Evolutionary conservation across 1,140 invertebrate species (phyloP), one percentile per base, ranked within the genome.

Genomic region (Hypsibius dujardini): DNA sequence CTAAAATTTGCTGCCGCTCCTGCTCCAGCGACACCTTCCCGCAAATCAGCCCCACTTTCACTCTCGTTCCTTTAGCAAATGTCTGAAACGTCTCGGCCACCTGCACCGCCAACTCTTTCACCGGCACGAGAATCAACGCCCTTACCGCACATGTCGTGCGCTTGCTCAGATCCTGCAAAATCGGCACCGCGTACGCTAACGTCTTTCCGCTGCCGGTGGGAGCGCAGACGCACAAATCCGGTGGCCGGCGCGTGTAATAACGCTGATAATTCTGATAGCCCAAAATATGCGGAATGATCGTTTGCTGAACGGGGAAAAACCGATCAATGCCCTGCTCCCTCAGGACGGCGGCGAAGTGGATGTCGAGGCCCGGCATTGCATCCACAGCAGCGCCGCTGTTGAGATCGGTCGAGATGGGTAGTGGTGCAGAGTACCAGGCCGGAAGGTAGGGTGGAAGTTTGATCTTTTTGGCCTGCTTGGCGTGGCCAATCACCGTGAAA

Each of bases 161-260:
- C 15, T 74, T 70, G 73, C 78, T 77, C 74, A 84, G 75, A 73
- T 79, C 76, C 80, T 97, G 90, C 69, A 98, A 81, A 69, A 97
- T 87, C 14, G 95, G 95, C 71, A 98, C 80, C 72, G 90, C 90
- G 84, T 91, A 98, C 2, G 92, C 87, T 69, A 98, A 80, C 1
- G 95, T 98, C 83, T 98, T 98, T 7, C 95, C 95, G 84, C 92
- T 95, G 12, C 95, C 95, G 15, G 95, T 98, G 42, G 94, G 92
- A 59, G 94, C 92, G 45, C 92, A 95, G 50, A 98, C 88, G 82
- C 94, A 97, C n/a, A 95, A 83, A 79, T 98, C 95, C 74, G 86
- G 83, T 0, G 88, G 87, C 79, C 88, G 85, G 73, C 28, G 47
- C 45, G 85, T 83, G 1, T 82, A 78, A 72, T 79, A 75, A 56